Evolutionary conservation across 2,888 invertebrate genomes (phyloP).

Genomic region (Choristoneura rosaceana): DNA sequence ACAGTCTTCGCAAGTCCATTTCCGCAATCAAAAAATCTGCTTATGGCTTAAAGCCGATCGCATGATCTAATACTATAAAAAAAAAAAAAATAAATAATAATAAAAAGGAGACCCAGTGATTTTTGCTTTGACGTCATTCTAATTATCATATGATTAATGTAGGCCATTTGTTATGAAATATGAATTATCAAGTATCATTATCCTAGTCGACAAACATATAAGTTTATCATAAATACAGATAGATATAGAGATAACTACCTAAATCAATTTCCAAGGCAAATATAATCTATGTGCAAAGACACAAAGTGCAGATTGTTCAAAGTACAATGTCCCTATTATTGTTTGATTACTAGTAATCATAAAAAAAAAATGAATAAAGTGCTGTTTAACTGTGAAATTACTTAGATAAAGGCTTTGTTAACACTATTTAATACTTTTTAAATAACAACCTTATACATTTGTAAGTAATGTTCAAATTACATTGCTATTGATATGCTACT

Average conservation of each 20-base stretch:
- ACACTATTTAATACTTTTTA: not conserved
- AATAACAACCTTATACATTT: not conserved
- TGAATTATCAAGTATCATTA: not conserved
- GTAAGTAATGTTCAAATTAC: no score
- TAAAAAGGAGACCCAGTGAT: not conserved
- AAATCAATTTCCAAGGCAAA: not conserved
- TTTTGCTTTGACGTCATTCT: not conserved
- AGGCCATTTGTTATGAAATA: constrained; percentile 3
- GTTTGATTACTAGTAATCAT: not conserved
- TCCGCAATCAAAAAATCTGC: no score
- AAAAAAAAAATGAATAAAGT: not conserved
- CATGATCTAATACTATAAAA: no score
- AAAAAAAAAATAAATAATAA: no score
- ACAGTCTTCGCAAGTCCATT: no score
- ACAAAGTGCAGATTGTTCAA: not conserved
- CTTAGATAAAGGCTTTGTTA: not conserved
- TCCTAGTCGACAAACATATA: not conserved
- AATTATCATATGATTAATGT: no score
- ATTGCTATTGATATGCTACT: no score
- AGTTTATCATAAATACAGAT: not conserved
- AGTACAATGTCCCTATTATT: constrained; percentile 4
- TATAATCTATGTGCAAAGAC: not conserved
- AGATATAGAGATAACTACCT: not conserved
- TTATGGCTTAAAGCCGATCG: no score
- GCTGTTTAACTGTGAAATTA: not conserved